These are phyloP conservation scores for Candidula unifasciata DNA, from an alignment of 2,888 invertebrate species.

Conservation along the genomic window DNA sequence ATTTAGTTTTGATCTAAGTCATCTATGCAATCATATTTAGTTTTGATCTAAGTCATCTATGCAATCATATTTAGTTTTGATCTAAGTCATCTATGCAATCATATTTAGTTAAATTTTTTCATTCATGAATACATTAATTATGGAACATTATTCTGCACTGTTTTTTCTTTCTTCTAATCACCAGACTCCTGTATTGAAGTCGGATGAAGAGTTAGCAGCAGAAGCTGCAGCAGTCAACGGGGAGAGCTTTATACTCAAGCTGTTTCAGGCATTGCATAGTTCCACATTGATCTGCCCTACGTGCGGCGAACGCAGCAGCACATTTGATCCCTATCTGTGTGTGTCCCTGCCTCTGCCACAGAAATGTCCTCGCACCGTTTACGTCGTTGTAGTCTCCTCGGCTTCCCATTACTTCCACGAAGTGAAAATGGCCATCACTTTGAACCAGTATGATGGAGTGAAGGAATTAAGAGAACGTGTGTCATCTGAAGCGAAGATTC, in stretches of 20 bases:
- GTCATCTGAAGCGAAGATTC: slow-evolving; percentile 90
- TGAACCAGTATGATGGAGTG: slow-evolving; percentile 86
- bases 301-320: slow-evolving; percentile 94
- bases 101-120: no score
- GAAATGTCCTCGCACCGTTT: slow-evolving; percentile 88
- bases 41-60: no score
- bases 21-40: no score
- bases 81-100: no score
- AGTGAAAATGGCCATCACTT: slow-evolving; percentile 86
- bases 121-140: no score
- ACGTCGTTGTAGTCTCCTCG: slow-evolving; percentile 90
- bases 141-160: no score
- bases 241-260: slow-evolving; percentile 94
- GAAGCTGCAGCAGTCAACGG: slow-evolving; percentile 94
- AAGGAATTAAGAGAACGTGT: slow-evolving; percentile 87
- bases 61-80: no score
- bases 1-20: no score
- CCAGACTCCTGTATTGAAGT: slow-evolving; percentile 29
- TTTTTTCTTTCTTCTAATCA: neutral
- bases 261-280: slow-evolving; percentile 96
- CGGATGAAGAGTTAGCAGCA: slow-evolving; percentile 92
- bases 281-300: slow-evolving; percentile 95
- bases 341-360: slow-evolving; percentile 96
- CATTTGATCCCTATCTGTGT: slow-evolving; percentile 97
- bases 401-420: slow-evolving; percentile 81